A percentile compares a stretch with the other conserved stretches of the same genome.
Conservation (phyloP, 2,888 invertebrate genomes). For the Apamea sordens region DNA sequence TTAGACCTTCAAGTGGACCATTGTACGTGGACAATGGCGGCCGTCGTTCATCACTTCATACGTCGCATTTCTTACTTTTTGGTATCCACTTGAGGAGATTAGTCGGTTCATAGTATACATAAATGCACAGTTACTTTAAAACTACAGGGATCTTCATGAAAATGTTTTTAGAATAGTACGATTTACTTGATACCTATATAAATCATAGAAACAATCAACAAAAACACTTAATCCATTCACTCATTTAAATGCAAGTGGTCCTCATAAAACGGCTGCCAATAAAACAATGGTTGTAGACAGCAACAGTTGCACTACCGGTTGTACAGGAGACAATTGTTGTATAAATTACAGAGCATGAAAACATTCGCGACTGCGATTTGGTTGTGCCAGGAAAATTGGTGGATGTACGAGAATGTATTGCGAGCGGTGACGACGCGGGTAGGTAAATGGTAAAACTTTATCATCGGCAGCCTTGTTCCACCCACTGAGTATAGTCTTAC, state of each 20-base stretch:
- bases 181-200: conserved; percentile 14
- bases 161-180: neutral
- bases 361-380: conserved; percentile 75
- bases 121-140: neutral
- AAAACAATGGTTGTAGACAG: conserved; percentile 62
- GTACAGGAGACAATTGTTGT: conserved; percentile 72
- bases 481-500: too few species aligned
- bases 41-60: neutral
- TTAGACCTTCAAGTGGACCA: too few species aligned
- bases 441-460: too few species aligned
- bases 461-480: too few species aligned
- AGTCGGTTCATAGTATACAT: neutral
- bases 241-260: conserved; percentile 52
- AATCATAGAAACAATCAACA: conserved; percentile 38
- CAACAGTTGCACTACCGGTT: conserved; percentile 74
- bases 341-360: conserved; percentile 79
- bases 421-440: neutral
- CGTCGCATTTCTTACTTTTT: neutral
- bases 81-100: neutral
- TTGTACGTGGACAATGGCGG: neutral
- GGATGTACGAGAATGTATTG: conserved; percentile 21
- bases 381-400: conserved; percentile 76
- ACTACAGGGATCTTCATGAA: neutral
- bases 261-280: conserved; percentile 63
- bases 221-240: conserved; percentile 52